Conservation (phyloP, 2,797 vertebrate genomes). For the Chloroceryle amazona region DNA sequence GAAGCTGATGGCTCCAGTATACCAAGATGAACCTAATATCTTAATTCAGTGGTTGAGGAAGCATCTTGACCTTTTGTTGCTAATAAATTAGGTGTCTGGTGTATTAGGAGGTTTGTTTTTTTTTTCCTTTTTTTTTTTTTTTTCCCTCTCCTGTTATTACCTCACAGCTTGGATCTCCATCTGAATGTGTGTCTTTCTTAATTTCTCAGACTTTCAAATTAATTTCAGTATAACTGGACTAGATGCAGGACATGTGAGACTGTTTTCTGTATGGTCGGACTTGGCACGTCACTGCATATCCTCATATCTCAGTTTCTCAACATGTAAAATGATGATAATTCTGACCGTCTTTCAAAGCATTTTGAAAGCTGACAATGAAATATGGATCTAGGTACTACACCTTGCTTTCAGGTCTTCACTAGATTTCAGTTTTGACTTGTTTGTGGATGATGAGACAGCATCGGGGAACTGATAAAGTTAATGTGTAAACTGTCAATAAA, state of each 20-base stretch:
- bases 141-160: not conserved
- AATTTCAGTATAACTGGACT: not conserved
- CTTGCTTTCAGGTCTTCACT: not conserved
- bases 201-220: not conserved
- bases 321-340: not conserved
- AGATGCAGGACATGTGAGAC: not conserved
- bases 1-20: not conserved
- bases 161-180: not conserved
- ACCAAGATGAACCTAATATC: not conserved
- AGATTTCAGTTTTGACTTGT: conserved; percentile 19
- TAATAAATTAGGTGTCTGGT: conserved; percentile 4
- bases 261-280: not conserved
- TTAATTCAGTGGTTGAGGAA: not conserved
- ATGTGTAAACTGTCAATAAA: not conserved
- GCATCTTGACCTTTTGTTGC: not conserved
- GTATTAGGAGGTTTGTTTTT: not conserved
- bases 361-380: not conserved
- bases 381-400: not conserved
- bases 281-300: not conserved
- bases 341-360: not conserved
- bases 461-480: not conserved
- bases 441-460: not conserved
- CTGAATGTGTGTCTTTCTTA: not conserved
- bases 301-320: not conserved
- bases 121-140: not conserved